phyloP scores from a whole-genome alignment of 1,140 invertebrate species.

The Harpegnathos saltator region DNA sequence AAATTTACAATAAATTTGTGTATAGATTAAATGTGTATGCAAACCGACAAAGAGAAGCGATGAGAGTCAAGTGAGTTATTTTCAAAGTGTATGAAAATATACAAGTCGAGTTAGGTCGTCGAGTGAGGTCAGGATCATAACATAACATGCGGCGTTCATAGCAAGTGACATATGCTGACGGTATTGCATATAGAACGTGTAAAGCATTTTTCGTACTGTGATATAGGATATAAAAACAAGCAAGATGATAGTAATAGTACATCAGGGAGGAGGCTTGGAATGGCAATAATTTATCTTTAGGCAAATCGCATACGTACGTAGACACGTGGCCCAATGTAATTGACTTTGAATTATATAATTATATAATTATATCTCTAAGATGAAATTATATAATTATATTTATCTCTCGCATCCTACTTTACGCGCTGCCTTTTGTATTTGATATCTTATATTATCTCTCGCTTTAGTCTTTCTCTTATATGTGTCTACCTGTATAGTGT shows the following conservation, averaged over 20 bases:
- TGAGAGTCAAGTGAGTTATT: conserved; percentile 63
- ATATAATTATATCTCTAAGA: background rate
- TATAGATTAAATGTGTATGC: conserved; percentile 63
- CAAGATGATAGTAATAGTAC: conserved; percentile 48
- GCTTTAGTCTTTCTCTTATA: conserved; percentile 23
- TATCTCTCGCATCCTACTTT: too few relatives aligned
- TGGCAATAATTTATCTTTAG: conserved; percentile 66
- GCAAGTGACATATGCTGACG: conserved; percentile 71
- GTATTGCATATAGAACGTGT: conserved; percentile 75
- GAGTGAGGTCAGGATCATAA: conserved; percentile 49
- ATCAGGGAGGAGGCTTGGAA: conserved; percentile 10
- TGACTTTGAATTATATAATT: conserved; percentile 16
- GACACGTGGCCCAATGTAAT: background rate
- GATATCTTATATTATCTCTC: too few relatives aligned
- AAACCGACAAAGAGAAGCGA: conserved; percentile 41
- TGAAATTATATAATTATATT: background rate
- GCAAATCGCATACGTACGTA: conserved; percentile 4
- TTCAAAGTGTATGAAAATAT: conserved; percentile 65
- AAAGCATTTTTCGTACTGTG: conserved; percentile 82
- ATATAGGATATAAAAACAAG: conserved; percentile 75
- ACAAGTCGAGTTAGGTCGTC: conserved; percentile 51
- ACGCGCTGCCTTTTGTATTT: too few relatives aligned
- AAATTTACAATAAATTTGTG: conserved; percentile 59
- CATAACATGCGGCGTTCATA: conserved; percentile 69
- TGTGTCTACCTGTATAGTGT: conserved; percentile 39